These are phyloP conservation scores for Xerus rutilus DNA, from an alignment of 2,797 vertebrate genomes.

Conservation along the genomic window DNA sequence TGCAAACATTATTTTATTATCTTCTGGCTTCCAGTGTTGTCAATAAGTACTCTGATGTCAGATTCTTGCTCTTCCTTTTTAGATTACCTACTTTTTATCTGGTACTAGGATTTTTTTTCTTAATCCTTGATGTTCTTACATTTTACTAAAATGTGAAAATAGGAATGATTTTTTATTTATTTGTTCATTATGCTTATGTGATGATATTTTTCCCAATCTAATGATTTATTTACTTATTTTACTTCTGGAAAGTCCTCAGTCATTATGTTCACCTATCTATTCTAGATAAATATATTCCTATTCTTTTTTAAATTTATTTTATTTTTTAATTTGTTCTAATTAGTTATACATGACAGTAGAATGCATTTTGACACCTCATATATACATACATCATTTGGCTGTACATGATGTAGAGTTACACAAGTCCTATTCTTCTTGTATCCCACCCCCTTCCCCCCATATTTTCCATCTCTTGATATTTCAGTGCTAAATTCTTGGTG, in stretches of 20 bases:
- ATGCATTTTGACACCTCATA: too few relatives aligned
- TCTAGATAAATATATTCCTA: background rate
- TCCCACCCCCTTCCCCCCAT: background rate
- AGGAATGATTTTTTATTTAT: background rate
- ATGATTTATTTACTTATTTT: background rate
- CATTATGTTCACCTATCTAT: background rate
- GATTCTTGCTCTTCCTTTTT: background rate
- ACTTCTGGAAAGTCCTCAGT: background rate
- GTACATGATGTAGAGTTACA: too few relatives aligned
- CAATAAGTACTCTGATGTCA: background rate
- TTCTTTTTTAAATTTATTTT: too few relatives aligned
- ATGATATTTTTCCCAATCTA: background rate
- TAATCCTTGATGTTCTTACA: background rate
- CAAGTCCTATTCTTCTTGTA: background rate
- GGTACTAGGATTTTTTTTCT: background rate
- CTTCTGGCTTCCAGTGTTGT: background rate
- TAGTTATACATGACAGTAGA: too few relatives aligned
- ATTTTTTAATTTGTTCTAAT: too few relatives aligned
- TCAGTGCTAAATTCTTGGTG: background rate
- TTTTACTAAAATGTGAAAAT: constrained; percentile 28
- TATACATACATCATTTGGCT: too few relatives aligned
- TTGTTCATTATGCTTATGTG: background rate
- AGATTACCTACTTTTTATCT: background rate
- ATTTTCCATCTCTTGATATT: background rate
- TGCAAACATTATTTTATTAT: constrained; percentile 19